Base-by-base conservation (phyloP, 2,888 invertebrate genomes). In the Tachina grossa region DNA sequence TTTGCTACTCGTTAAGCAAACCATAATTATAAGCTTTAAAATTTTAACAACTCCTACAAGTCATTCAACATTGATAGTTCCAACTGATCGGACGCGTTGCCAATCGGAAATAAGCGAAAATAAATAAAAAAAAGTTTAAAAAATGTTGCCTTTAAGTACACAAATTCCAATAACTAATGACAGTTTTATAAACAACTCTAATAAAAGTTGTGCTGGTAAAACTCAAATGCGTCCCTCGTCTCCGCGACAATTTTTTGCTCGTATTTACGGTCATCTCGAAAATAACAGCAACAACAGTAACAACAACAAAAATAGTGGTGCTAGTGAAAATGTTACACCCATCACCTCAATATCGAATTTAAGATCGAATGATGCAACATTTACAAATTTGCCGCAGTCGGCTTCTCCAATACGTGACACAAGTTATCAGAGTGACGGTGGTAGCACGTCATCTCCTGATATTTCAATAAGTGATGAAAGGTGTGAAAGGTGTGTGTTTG, bases 241-340 rank as follows among this genome's bases (percentile, higher is more conserved):
- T 0, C 97, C 97, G 78, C 94, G 96, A 43, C 95, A 96, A 89
- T 97, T 97, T 92, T 97, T 97, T 90, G 96, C 96, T 69, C 94
- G 96, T 78, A 93, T 97, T 55, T 97, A 97, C 89, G 97, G 96
- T 0, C 95, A 96, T 89, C 93, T 96, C n/a, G 96, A 96, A 83
- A 77, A 75, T 16, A 85, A 85, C 49, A 49, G n/a, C 68, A 57
- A 76, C 51, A 65, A 45, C 2, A 43, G 47, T 63, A 68, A 57
- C 6, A 61, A 75, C 16, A 61, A 47, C 14, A 61, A 16, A 14
- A 43, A 72, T 22, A 55, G n/a, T 16, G 39, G 22, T 39, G 47
- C 53, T 51, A 61, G 53, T 71, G 69, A 76, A 63, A 75, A 69
- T 72, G 9, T 41, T 10, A 77, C 68, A 57, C 41, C 65, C 47